Evolutionary conservation across 2,113 vertebrate genomes (phyloP).

Genomic region (Microtus ochrogaster): DNA sequence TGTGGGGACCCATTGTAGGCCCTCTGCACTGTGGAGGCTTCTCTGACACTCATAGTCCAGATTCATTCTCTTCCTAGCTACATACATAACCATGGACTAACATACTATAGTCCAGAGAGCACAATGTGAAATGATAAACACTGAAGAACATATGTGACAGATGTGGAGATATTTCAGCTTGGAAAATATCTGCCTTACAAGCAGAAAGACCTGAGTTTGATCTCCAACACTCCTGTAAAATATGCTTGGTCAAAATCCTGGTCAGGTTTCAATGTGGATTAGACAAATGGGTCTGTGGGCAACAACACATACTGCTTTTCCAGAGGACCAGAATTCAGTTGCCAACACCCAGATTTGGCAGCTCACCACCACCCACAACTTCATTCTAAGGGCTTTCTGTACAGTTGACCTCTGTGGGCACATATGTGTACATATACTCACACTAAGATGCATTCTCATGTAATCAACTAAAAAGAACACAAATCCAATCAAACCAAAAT

Average conservation of each 20-base stretch:
- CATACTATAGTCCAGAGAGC: no score
- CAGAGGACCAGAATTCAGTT: background rate
- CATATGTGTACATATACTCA: background rate
- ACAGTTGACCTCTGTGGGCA: background rate
- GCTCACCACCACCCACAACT: background rate
- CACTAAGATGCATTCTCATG: background rate
- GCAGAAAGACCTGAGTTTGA: background rate
- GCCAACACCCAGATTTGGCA: no score
- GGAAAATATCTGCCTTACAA: background rate
- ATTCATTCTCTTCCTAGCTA: background rate
- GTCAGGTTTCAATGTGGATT: background rate
- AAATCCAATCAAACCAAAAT: background rate
- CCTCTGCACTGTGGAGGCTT: background rate
- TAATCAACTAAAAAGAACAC: background rate
- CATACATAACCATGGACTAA: fast-evolving
- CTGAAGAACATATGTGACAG: no score
- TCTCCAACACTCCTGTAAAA: background rate
- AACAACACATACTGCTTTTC: background rate
- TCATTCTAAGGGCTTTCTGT: background rate
- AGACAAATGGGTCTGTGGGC: background rate
- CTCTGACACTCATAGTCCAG: background rate
- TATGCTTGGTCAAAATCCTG: background rate
- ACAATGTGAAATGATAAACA: background rate
- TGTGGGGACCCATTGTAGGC: background rate
- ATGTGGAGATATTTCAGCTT: no score